These are phyloP conservation scores for Cerceris rybyensis DNA, from an alignment of 2,888 invertebrate species.

Conservation along the genomic window DNA sequence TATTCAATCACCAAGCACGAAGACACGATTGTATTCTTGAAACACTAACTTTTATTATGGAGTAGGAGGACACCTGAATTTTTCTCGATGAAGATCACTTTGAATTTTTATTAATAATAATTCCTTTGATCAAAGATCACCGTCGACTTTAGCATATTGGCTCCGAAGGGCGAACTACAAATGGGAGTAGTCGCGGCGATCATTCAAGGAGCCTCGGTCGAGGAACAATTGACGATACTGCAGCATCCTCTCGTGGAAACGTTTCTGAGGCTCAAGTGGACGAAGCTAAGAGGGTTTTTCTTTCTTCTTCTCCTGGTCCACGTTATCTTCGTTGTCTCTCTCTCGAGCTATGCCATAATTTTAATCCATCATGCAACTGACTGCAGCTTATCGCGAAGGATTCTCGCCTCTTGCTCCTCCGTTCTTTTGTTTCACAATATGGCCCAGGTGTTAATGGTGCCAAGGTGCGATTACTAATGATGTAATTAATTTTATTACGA, in stretches of 20 bases:
- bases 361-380: constrained; percentile 52
- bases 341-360: constrained; percentile 77
- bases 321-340: constrained; percentile 79
- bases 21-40: too few species aligned
- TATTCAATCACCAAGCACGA: too few species aligned
- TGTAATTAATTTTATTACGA: background rate
- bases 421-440: constrained; percentile 59
- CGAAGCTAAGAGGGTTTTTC: constrained; percentile 82
- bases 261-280: constrained; percentile 83
- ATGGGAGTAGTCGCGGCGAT: constrained; percentile 81
- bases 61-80: too few species aligned
- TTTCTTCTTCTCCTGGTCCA: constrained; percentile 80
- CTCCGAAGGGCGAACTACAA: constrained; percentile 79
- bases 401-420: constrained; percentile 69
- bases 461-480: constrained; percentile 57
- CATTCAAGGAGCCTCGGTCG: constrained; percentile 78
- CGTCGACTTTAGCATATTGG: constrained; percentile 80
- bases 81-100: too few species aligned
- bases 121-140: constrained; percentile 47
- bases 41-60: too few species aligned
- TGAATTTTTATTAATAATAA: too few species aligned
- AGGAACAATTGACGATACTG: constrained; percentile 79
- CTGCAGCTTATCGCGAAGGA: constrained; percentile 65
- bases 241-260: constrained; percentile 82
- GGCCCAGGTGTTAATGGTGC: constrained; percentile 75